Percentiles rank a stretch among this genome's conserved stretches.
Evolutionary conservation across 2,113 vertebrate genomes (phyloP).

Genomic region (Ondatra zibethicus): DNA sequence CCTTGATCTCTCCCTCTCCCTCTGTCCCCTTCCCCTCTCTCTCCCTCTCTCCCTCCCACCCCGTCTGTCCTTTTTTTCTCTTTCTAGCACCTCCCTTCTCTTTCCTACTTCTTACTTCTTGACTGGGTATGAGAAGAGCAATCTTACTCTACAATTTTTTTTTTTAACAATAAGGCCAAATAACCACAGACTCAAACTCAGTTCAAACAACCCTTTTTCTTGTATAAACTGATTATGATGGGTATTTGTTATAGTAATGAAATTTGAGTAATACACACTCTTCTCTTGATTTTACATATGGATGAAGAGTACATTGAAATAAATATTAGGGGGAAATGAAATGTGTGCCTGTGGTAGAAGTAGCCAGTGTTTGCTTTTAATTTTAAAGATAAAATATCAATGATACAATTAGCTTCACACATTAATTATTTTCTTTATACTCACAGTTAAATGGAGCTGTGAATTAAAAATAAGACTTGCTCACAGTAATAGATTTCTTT

Average conservation of each 20-base stretch:
- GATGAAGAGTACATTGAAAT: background rate
- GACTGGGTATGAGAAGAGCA: background rate
- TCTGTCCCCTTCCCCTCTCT: background rate
- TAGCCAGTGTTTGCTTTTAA: background rate
- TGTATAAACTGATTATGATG: background rate
- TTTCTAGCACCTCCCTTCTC: background rate
- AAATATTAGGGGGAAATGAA: background rate
- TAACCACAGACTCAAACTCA: background rate
- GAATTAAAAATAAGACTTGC: slow-evolving; percentile 39
- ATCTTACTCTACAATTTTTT: background rate
- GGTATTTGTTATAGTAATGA: background rate
- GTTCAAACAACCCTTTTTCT: background rate
- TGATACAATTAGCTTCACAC: background rate
- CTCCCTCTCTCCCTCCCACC: too few species aligned
- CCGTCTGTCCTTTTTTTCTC: background rate
- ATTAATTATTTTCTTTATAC: background rate
- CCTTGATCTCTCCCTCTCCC: background rate
- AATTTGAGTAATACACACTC: background rate
- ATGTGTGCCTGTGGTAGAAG: background rate
- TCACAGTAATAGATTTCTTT: background rate
- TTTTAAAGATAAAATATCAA: slow-evolving; percentile 16
- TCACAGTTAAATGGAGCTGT: slow-evolving; percentile 24
- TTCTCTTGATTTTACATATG: slow-evolving; percentile 26
- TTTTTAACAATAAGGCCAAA: background rate
- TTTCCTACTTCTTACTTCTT: background rate